A percentile compares a stretch with the other conserved stretches of the same genome.
phyloP scores from a whole-genome alignment of 1,140 invertebrate genomes.

The Drosophila mojavensis region DNA sequence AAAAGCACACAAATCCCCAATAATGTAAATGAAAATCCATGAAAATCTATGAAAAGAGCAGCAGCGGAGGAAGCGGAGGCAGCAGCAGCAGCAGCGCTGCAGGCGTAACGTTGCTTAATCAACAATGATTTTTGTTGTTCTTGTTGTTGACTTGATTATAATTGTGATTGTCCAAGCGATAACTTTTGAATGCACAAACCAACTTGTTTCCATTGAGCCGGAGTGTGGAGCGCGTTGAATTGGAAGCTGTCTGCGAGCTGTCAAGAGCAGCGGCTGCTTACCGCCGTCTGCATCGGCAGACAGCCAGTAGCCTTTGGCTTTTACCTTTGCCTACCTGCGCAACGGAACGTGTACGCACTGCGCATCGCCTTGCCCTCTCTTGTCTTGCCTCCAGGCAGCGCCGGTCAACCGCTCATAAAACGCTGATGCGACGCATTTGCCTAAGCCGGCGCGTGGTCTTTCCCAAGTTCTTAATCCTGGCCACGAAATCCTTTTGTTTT shows the following conservation, averaged over 20 bases:
- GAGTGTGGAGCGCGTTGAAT: conserved; percentile 61
- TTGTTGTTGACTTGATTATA: conserved; percentile 43
- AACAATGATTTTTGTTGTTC: conserved; percentile 37
- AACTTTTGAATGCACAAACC: conserved; percentile 44
- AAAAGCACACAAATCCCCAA: conserved; percentile 10
- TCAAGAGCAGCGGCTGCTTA: conserved; percentile 43
- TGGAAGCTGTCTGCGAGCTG: conserved; percentile 73
- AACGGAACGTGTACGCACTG: conserved; percentile 7
- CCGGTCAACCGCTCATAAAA: conserved; percentile 51
- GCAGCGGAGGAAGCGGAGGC: no score
- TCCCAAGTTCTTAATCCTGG: conserved; percentile 73
- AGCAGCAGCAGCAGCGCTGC: conserved; percentile 1
- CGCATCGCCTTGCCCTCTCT: not conserved
- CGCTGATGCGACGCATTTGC: conserved; percentile 71
- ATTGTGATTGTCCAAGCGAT: conserved; percentile 41
- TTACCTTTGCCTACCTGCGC: conserved; percentile 45
- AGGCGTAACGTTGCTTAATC: conserved; percentile 1
- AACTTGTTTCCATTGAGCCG: no score
- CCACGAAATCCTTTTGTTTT: conserved; percentile 73
- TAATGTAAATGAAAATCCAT: conserved; percentile 19
- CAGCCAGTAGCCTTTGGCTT: conserved; percentile 47
- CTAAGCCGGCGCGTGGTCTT: conserved; percentile 80
- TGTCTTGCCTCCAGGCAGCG: not conserved
- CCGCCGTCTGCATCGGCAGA: conserved; percentile 24
- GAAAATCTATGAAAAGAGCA: conserved; percentile 17